phyloP scores from a whole-genome alignment of 2,113 vertebrate species.

The Ranitomeya variabilis region DNA sequence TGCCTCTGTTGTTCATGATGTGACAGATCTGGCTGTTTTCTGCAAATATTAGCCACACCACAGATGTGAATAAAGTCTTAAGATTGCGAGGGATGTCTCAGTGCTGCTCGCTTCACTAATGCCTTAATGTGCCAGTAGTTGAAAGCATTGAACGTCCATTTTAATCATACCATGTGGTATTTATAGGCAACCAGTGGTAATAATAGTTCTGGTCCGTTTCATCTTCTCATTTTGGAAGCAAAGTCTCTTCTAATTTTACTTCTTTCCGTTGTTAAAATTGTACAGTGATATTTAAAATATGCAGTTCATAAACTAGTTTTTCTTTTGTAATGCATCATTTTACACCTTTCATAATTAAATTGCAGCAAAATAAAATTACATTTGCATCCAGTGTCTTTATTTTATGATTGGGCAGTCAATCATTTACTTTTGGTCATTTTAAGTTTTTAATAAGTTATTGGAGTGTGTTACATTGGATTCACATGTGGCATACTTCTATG shows the following conservation, averaged over 20 bases:
- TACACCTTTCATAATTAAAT: conserved; percentile 73
- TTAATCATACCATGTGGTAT: not conserved
- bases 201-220: conserved; percentile 24
- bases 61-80: not conserved
- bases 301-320: conserved; percentile 68
- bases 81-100: not conserved
- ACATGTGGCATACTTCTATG: too few species aligned
- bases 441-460: too few species aligned
- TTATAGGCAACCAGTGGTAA: conserved; percentile 23
- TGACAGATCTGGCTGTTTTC: not conserved
- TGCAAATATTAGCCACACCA: not conserved
- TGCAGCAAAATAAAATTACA: conserved; percentile 62
- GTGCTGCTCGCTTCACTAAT: conserved; percentile 16
- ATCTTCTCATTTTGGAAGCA: not conserved
- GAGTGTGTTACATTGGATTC: too few species aligned
- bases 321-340: conserved; percentile 69
- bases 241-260: conserved; percentile 48
- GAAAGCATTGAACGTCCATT: not conserved
- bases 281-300: conserved; percentile 67
- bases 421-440: not conserved
- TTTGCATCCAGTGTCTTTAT: conserved; percentile 34
- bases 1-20: not conserved
- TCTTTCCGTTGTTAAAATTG: conserved; percentile 42
- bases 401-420: not conserved
- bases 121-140: conserved; percentile 44